Conservation (phyloP, 2,113 vertebrate species). For the Zosterops pallidus region DNA sequence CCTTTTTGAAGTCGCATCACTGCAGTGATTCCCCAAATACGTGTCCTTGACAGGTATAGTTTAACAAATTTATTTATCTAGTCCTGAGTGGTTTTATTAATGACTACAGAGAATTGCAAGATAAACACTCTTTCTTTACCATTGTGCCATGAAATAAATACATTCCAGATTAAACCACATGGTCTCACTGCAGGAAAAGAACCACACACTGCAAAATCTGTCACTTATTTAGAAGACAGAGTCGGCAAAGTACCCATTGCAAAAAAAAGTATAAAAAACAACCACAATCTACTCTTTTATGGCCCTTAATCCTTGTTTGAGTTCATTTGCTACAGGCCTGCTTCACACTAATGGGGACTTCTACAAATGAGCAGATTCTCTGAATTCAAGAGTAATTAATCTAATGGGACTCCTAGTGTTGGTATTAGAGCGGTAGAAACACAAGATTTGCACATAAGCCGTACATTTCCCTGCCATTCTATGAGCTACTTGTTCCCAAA, state of each 20-base stretch:
- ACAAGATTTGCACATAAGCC: neutral
- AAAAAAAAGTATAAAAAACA: neutral
- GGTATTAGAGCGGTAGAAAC: neutral
- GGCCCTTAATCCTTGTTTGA: neutral
- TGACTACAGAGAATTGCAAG: neutral
- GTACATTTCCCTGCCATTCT: neutral
- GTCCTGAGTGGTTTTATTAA: neutral
- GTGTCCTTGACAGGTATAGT: rapidly evolving
- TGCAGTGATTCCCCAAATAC: rapidly evolving
- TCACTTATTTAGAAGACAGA: neutral
- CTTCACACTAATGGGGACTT: neutral
- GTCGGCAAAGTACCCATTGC: neutral
- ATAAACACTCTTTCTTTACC: neutral
- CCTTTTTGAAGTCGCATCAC: neutral
- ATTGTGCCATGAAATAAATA: neutral
- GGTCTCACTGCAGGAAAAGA: neutral
- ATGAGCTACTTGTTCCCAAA: neutral
- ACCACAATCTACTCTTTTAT: neutral
- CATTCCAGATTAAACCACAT: neutral
- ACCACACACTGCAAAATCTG: neutral
- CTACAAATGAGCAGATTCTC: neutral
- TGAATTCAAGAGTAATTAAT: constrained; percentile 16
- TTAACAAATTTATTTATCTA: neutral
- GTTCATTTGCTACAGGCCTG: neutral
- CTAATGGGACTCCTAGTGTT: neutral